A percentile compares a stretch with the other conserved stretches of the same genome.
phyloP scores from a whole-genome alignment of 2,113 vertebrate species.

The Cryptotis parvus region DNA sequence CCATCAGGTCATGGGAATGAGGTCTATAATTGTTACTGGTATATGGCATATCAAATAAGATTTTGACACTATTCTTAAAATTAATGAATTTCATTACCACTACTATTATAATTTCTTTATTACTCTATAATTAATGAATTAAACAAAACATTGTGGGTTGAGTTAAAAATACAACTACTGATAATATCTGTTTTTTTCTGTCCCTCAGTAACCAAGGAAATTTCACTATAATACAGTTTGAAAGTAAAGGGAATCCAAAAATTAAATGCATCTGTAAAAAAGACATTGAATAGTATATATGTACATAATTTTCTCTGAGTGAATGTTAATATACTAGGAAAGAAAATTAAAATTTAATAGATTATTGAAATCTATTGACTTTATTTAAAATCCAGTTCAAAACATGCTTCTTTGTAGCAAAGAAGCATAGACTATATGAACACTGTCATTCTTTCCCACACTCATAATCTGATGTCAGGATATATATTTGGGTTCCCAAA shows the following conservation, averaged over 20 bases:
- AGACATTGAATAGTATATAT: not conserved
- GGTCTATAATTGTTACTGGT: too few species aligned
- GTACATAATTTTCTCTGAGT: not conserved
- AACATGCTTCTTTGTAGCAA: not conserved
- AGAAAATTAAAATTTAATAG: not conserved
- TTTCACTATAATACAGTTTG: not conserved
- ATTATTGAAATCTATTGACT: not conserved
- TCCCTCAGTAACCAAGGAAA: not conserved
- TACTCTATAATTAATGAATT: not conserved
- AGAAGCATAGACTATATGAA: not conserved
- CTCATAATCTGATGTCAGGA: not conserved
- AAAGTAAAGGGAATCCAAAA: not conserved
- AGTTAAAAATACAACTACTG: not conserved
- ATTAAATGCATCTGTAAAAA: too few species aligned
- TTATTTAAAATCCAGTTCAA: slow-evolving; percentile 34
- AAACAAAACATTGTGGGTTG: not conserved
- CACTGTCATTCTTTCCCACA: slow-evolving; percentile 41
- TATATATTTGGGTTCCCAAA: slow-evolving; percentile 50
- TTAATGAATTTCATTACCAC: too few species aligned
- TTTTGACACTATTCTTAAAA: too few species aligned
- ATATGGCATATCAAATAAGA: too few species aligned
- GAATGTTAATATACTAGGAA: not conserved
- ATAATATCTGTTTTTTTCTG: not conserved
- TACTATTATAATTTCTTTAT: not conserved
- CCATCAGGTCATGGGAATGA: too few species aligned